Conservation (phyloP, 1,140 invertebrate species). For the Medauroidea extradentata region DNA sequence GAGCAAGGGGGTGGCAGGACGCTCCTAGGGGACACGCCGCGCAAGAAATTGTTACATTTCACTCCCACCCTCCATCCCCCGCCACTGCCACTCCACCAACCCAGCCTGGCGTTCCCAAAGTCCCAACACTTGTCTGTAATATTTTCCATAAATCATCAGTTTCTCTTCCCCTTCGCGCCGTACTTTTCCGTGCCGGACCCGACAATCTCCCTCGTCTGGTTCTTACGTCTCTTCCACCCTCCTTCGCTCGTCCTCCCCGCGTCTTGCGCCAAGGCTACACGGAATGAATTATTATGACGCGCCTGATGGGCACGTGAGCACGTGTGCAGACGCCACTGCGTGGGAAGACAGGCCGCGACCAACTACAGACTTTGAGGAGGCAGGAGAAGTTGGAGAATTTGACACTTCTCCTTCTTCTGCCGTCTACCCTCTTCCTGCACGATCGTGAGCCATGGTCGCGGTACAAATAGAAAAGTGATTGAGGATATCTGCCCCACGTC, state of each 20-base stretch:
- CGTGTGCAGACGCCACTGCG: background rate
- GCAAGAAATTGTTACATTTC: constrained; percentile 25
- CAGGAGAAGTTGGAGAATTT: too few species aligned
- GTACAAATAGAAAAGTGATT: constrained; percentile 12
- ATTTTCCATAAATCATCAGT: constrained; percentile 36
- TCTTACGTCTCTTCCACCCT: too few species aligned
- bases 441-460: background rate
- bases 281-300: constrained; percentile 14
- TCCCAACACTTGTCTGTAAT: constrained; percentile 22
- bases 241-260: too few species aligned
- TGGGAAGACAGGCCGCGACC: too few species aligned
- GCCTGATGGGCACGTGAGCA: background rate
- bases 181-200: constrained; percentile 21
- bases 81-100: background rate
- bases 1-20: constrained; percentile 1
- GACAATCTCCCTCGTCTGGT: constrained; percentile 20
- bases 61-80: background rate
- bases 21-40: background rate
- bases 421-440: too few species aligned
- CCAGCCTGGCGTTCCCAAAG: background rate
- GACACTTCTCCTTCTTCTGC: too few species aligned
- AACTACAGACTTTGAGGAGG: too few species aligned
- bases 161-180: too few species aligned
- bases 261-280: background rate
- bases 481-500: background rate